Base-by-base conservation (phyloP, 2,797 vertebrate genomes). In the Rallus crepitans region DNA sequence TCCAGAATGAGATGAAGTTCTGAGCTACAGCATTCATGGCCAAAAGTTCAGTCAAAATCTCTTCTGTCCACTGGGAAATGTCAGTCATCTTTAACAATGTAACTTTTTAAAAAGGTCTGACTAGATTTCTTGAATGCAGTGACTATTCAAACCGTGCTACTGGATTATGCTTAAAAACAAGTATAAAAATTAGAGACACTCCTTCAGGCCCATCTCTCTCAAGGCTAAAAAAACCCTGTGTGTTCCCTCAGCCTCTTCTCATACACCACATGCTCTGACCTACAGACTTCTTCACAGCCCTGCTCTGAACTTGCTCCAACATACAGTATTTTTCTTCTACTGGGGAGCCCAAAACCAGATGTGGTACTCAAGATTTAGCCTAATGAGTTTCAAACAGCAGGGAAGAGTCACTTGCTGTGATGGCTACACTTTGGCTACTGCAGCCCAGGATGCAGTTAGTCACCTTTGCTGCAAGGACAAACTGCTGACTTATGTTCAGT, bases 41-140 rank as follows among this genome's bases (percentile, higher is more conserved):
- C 87, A 93, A 87, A 92, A 94, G 91, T 97, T 96, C 82, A 95
- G 59, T 55, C 52, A 88, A 91, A 94, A 94, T 94, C 90, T 96
- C 91, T 55, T 83, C 78, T 91, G 79, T 72, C 75, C 94, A 82
- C 78, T 95, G 86, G 55, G 82, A 89, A 85, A 55, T 80, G 91
- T 25, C 56, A 45, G 39, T 88, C 73, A 92, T 53, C 35, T 78
- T 81, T 66, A 70, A 66, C 33, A 83, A 45, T 0, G 84, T 37
- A 12, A 86, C n/a, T 94, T 92, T 64, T 20, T 35, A 35, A 35
- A 87, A 91, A 96, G 97, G 73, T 84, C 81, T 89, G 25, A 55
- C 81, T 84, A 31, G 17, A 55, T 91, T 92, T 93, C 84, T 70
- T 95, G 73, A 79, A 92, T 76, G 50, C 83, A 96, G 83, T 64